A percentile compares a stretch with the other conserved stretches of the same genome.
phyloP scores from a whole-genome alignment of 2,888 invertebrate species.

The Gibbula magus region DNA sequence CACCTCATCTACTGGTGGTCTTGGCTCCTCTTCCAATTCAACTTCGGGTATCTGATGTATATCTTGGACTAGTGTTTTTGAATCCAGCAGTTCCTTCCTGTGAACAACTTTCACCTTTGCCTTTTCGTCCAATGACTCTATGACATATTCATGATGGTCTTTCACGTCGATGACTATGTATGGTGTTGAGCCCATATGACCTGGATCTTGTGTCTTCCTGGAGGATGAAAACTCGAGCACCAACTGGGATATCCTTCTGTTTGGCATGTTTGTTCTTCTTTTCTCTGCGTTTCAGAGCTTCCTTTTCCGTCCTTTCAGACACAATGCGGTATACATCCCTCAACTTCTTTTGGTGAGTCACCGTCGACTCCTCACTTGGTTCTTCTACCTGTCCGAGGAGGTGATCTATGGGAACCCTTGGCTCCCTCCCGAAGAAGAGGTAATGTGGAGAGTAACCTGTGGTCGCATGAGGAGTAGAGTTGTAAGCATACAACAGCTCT shows the following conservation, averaged over 20 bases:
- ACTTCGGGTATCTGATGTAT: background rate
- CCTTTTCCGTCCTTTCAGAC: background rate
- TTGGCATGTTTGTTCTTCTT: no score
- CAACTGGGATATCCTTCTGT: no score
- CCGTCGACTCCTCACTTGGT: slow-evolving; percentile 1
- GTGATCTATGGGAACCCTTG: slow-evolving; percentile 30
- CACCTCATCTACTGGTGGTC: no score
- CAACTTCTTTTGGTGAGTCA: background rate
- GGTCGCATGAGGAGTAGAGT: no score
- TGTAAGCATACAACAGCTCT: no score
- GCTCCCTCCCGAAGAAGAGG: no score
- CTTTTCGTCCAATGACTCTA: background rate
- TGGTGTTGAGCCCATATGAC: background rate
- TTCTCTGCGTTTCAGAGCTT: no score
- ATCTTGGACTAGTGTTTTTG: background rate
- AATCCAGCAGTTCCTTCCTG: background rate
- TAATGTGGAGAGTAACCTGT: no score
- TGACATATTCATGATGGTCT: background rate
- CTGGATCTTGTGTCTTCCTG: background rate
- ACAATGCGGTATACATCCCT: no score
- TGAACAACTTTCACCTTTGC: background rate
- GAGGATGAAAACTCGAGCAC: no score
- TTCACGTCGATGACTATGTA: background rate
- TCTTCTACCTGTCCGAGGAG: background rate
- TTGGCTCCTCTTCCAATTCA: no score